Conservation (phyloP, 2,797 vertebrate genomes). For the Acanthornis magna region DNA sequence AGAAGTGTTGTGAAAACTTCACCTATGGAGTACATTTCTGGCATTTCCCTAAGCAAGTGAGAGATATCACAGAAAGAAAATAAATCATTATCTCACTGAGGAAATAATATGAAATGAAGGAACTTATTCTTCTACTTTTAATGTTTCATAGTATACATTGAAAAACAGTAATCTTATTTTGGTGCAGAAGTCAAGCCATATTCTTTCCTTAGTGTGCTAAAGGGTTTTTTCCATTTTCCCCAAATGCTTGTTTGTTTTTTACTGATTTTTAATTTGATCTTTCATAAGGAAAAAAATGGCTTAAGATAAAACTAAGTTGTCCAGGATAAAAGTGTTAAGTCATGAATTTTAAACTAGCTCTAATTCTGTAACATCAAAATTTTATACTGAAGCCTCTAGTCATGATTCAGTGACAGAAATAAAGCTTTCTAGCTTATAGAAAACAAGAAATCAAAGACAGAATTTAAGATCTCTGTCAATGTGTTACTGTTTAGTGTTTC, state of each 20-base stretch:
- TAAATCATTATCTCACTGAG: neutral
- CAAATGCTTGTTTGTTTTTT: neutral
- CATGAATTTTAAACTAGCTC: neutral
- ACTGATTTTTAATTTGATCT: neutral
- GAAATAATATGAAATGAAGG: neutral
- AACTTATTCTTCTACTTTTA: neutral
- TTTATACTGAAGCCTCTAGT: neutral
- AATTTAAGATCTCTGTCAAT: neutral
- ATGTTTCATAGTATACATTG: neutral
- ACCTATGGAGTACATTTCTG: accelerated
- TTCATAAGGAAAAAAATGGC: neutral
- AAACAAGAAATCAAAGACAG: neutral
- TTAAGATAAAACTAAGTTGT: neutral
- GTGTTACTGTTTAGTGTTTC: neutral
- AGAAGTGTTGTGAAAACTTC: neutral
- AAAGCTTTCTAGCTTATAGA: neutral
- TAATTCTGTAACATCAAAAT: neutral
- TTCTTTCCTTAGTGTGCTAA: neutral
- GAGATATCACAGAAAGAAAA: neutral
- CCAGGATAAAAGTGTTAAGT: neutral
- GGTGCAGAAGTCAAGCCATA: neutral
- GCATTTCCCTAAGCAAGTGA: neutral
- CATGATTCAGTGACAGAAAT: neutral
- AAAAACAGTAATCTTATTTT: neutral
- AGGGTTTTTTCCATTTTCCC: neutral